Base-by-base conservation (phyloP, 2,113 vertebrate genomes). In the Hipposideros armiger region DNA sequence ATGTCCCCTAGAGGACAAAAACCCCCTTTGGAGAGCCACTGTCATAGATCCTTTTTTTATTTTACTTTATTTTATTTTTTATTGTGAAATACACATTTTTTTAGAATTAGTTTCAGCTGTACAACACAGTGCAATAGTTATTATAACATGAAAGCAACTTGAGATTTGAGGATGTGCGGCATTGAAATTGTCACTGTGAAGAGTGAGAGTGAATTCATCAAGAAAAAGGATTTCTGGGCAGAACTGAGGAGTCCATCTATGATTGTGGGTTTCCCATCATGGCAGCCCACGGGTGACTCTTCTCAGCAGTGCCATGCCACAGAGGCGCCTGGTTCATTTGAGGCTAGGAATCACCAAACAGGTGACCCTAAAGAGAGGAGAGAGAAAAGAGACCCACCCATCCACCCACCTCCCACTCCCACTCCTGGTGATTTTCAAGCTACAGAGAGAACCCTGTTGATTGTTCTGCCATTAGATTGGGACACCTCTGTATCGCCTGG, bases 241-340 rank as follows among this genome's bases (percentile, higher is more conserved):
- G 22, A 15, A 4, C 52, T 0, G 1, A 67, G 56, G 28, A 7
- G 45, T 4, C 7, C 82, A 45, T 45, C 22, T 45, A 64, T 26
- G 3, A 50, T 14, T 17, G 5, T 20, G 40, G 26, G 32, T n/a
- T 72, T 78, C 7, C 26, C 2, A 7, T 20, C 8, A 26, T 0
- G 20, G 4, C 47, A 47, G 70, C 3, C 45, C 0, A 0, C 1
- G 19, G 26, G 42, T 22, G 28, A 67, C 82, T 26, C 26, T 45
- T 15, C 24, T 50, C 36, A 7, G 56, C 47, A n/a, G 4, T 13
- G 24, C 45, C 4, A 0, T 5, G 32, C 2, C 19, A 15, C 16
- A 47, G n/a, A 58, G 24, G 26, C 36, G 7, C 10, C 47, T n/a
- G 0, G 2, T 10, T n/a, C 45, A 8, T 26, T 77, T 54, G 47